A percentile compares a stretch with the other conserved stretches of the same genome.
phyloP scores from a whole-genome alignment of 2,888 invertebrate species.

The Ophion ellenae region DNA sequence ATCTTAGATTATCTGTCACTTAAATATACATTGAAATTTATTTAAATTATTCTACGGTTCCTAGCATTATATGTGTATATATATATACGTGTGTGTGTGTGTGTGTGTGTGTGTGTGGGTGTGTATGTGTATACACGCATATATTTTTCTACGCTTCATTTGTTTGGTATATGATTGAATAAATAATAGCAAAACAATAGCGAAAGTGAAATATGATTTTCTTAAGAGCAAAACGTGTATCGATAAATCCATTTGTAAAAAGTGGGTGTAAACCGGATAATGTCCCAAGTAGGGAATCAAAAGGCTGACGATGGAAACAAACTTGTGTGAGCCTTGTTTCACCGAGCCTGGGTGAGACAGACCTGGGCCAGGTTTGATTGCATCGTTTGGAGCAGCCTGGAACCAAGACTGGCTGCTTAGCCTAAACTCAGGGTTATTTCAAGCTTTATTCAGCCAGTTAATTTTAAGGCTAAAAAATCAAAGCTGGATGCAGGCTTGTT shows the following conservation, averaged over 20 bases:
- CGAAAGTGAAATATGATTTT: background rate
- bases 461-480: too few relatives aligned
- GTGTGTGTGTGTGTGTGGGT: background rate
- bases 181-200: background rate
- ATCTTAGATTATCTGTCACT: background rate
- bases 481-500: too few relatives aligned
- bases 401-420: too few relatives aligned
- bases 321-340: too few relatives aligned
- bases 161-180: background rate
- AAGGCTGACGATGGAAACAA: too few relatives aligned
- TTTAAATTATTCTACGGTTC: background rate
- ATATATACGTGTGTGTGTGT: background rate
- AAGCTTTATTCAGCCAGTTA: too few relatives aligned
- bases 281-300: too few relatives aligned
- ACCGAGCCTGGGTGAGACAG: too few relatives aligned
- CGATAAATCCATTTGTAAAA: background rate
- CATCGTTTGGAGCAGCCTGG: too few relatives aligned
- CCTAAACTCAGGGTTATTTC: too few relatives aligned
- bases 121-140: background rate
- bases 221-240: background rate
- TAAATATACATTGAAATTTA: background rate
- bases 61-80: background rate
- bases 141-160: background rate
- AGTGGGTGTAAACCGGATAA: too few relatives aligned
- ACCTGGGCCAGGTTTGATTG: too few relatives aligned